Percentiles rank a stretch among this genome's conserved stretches.
Evolutionary conservation across 2,888 invertebrate species (phyloP).

Genomic region (Caenorhabditis panamensis): DNA sequence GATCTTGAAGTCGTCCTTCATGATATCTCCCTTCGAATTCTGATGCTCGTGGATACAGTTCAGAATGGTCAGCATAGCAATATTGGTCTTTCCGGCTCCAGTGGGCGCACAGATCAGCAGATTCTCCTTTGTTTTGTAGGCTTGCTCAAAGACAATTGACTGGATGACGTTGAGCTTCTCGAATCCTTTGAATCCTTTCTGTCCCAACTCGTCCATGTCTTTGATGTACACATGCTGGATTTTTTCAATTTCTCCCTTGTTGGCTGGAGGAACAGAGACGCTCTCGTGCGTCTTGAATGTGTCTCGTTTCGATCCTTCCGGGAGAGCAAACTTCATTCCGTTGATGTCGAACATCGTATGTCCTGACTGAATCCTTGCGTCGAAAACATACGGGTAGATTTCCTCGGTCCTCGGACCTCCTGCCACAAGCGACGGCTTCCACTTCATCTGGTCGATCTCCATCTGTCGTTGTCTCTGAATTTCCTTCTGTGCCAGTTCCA

Average conservation of each 20-base stretch:
- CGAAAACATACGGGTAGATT: slow-evolving; percentile 91
- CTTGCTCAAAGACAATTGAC: slow-evolving; percentile 94
- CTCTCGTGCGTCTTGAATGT: slow-evolving; percentile 90
- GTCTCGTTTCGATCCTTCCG: slow-evolving; percentile 88
- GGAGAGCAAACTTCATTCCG: slow-evolving; percentile 88
- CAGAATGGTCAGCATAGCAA: slow-evolving; percentile 93
- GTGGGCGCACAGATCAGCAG: slow-evolving; percentile 98
- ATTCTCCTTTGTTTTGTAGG: slow-evolving; percentile 97
- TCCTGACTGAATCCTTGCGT: slow-evolving; percentile 87
- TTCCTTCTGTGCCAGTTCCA: slow-evolving; percentile 72
- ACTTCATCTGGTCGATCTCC: slow-evolving; percentile 81
- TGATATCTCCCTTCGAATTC: slow-evolving; percentile 87
- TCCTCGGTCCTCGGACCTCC: slow-evolving; percentile 65
- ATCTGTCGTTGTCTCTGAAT: slow-evolving; percentile 80
- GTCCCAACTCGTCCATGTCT: slow-evolving; percentile 88
- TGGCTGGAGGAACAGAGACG: slow-evolving; percentile 84
- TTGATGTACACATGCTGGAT: slow-evolving; percentile 84
- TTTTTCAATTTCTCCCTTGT: slow-evolving; percentile 74
- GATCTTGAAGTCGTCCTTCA: slow-evolving; percentile 95
- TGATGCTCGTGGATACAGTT: slow-evolving; percentile 92
- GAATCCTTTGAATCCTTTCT: slow-evolving; percentile 91
- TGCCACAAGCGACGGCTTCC: slow-evolving; percentile 75
- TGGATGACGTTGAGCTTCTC: slow-evolving; percentile 94
- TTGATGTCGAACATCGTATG: slow-evolving; percentile 87
- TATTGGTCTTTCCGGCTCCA: slow-evolving; percentile 97